Conservation (phyloP, 64 coral and sea anemone genomes). For the Porites australiensis region DNA sequence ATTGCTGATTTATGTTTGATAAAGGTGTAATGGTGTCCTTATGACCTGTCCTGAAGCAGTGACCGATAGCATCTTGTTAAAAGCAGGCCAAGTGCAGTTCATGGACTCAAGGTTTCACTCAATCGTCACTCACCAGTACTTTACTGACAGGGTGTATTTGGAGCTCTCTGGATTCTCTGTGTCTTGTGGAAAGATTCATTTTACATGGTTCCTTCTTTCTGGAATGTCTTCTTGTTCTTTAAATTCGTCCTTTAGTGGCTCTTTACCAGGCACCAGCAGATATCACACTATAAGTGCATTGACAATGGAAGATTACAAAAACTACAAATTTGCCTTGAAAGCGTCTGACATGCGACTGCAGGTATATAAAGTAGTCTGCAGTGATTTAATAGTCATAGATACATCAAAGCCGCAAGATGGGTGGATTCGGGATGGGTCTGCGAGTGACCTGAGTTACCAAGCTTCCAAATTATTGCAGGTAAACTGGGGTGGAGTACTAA, state of each 20-base stretch:
- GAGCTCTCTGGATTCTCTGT: conserved; percentile 59
- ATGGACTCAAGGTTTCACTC: conserved; percentile 32
- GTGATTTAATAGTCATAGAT: conserved; percentile 51
- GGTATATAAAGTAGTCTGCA: conserved; percentile 48
- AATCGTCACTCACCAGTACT: conserved; percentile 43
- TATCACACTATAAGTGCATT: conserved; percentile 43
- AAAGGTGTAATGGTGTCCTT: conserved; percentile 70
- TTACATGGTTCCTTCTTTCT: conserved; percentile 64
- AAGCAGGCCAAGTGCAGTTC: conserved; percentile 46
- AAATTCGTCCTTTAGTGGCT: conserved; percentile 18
- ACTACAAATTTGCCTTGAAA: conserved; percentile 65
- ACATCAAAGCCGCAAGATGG: conserved; percentile 64
- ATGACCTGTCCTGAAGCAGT: conserved; percentile 58
- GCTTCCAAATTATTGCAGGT: conserved; percentile 45
- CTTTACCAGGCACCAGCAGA: conserved; percentile 21
- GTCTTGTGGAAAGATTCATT: conserved; percentile 52
- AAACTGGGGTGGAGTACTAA: conserved; percentile 79
- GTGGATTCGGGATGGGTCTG: conserved; percentile 76
- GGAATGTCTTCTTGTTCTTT: conserved; percentile 33
- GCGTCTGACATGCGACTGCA: conserved; percentile 39
- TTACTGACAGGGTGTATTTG: conserved; percentile 58
- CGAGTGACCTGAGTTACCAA: conserved; percentile 31
- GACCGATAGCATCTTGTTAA: conserved; percentile 48
- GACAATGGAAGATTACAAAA: conserved; percentile 49
- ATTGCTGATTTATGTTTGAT: background rate